Conservation (phyloP, 1,140 invertebrate species). For the Ephestia elutella region DNA sequence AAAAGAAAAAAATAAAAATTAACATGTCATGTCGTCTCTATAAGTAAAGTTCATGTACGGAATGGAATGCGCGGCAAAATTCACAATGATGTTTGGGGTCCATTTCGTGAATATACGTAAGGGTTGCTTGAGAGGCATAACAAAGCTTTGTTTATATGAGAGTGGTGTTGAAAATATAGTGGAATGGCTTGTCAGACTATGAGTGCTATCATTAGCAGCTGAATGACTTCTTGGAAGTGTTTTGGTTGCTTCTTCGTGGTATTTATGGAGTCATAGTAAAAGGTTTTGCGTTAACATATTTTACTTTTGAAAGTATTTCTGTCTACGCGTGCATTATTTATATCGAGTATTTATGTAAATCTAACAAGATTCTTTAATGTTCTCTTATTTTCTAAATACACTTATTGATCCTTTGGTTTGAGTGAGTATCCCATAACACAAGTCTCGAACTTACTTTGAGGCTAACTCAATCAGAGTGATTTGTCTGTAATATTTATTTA, state of each 20-base stretch:
- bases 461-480: no score
- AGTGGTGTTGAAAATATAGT: background rate
- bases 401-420: no score
- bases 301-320: no score
- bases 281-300: no score
- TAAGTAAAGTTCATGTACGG: background rate
- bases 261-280: background rate
- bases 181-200: background rate
- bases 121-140: conserved; percentile 1
- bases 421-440: no score
- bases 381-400: no score
- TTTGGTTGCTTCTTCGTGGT: background rate
- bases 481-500: no score
- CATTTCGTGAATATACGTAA: conserved; percentile 3
- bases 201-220: background rate
- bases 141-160: conserved; percentile 1
- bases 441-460: no score
- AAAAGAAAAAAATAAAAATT: no score
- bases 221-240: background rate
- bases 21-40: background rate
- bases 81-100: conserved; percentile 3
- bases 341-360: no score
- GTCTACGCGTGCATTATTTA: no score
- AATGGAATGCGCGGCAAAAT: background rate
- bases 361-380: no score